Conservation (phyloP, 2,113 vertebrate genomes). For the Hemichromis elongatus region DNA sequence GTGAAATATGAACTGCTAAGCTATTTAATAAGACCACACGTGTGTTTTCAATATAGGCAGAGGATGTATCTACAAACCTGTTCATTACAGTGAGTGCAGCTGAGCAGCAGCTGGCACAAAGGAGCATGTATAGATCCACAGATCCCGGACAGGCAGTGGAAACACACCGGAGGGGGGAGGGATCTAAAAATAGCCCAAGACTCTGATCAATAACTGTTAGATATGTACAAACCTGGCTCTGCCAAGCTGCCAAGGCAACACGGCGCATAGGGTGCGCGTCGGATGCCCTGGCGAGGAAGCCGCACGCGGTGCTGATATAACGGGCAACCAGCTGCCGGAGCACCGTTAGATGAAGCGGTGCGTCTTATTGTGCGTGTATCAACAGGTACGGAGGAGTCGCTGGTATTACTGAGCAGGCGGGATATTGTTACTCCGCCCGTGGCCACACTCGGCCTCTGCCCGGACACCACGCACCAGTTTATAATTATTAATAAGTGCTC, state of each 20-base stretch:
- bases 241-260: not conserved
- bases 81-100: not conserved
- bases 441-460: not conserved
- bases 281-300: not conserved
- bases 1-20: not conserved
- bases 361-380: not conserved
- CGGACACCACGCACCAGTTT: not conserved
- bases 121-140: constrained; percentile 41
- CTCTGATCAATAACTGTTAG: constrained; percentile 46
- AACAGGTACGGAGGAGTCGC: constrained; percentile 49
- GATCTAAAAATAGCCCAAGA: constrained; percentile 50
- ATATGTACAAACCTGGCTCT: not conserved
- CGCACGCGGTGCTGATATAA: not conserved
- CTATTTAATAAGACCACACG: not conserved
- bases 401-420: not conserved
- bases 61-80: not conserved
- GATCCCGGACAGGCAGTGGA: not conserved
- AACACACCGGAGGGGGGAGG: constrained; percentile 1
- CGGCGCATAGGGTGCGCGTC: not conserved
- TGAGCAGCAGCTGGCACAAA: constrained; percentile 38
- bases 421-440: not conserved
- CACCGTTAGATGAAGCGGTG: constrained; percentile 6
- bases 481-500: no score
- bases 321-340: not conserved
- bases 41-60: constrained; percentile 6